phyloP scores from a whole-genome alignment of 2,113 vertebrate species.

The Pycnonotus jocosus region DNA sequence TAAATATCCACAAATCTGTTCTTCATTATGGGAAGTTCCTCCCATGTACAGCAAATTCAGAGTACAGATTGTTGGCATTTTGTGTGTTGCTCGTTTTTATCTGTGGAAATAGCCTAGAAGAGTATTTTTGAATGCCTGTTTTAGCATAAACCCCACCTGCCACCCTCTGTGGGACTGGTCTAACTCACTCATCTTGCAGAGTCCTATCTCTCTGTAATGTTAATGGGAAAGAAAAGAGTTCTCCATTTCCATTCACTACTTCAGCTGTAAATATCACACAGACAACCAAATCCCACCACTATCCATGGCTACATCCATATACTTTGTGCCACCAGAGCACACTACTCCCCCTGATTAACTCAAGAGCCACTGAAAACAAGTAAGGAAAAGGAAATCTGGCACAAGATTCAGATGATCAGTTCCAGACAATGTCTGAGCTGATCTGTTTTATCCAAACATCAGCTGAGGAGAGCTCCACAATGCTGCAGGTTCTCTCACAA shows the following conservation, averaged over 20 bases:
- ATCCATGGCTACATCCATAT: neutral
- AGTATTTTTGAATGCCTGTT: neutral
- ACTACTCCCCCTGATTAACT: neutral
- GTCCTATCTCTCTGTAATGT: neutral
- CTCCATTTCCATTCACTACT: neutral
- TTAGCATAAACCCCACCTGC: neutral
- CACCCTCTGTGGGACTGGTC: neutral
- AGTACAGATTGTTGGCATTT: neutral
- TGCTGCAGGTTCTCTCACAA: neutral
- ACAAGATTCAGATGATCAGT: neutral
- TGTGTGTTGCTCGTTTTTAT: neutral
- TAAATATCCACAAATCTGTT: neutral
- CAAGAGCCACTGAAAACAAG: neutral
- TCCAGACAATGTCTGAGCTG: neutral
- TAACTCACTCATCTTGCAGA: neutral
- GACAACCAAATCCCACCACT: neutral
- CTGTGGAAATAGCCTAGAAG: neutral
- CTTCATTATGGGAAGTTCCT: neutral
- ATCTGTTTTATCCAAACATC: neutral
- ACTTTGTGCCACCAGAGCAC: neutral
- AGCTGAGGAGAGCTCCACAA: neutral
- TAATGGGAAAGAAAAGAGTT: neutral
- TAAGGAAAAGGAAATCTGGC: neutral
- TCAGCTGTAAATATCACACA: neutral
- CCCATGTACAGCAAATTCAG: neutral